Evolutionary conservation across 2,797 vertebrate genomes (phyloP).

Genomic region (Intellagama lesueurii): DNA sequence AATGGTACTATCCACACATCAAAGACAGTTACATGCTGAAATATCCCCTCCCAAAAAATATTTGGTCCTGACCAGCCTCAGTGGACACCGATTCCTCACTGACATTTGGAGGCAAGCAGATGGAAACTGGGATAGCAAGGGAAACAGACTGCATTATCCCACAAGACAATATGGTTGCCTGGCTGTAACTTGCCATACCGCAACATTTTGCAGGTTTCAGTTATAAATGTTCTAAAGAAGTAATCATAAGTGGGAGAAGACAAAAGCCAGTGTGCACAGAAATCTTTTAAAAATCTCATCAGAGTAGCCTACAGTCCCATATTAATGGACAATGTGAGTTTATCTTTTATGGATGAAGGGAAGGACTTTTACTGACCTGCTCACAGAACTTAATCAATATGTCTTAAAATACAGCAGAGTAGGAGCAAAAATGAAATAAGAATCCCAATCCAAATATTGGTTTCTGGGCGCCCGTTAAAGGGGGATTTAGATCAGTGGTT

Average conservation of each 20-base stretch:
- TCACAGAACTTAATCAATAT: background rate
- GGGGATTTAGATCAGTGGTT: conserved; percentile 81
- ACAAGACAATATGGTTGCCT: background rate
- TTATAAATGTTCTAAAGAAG: background rate
- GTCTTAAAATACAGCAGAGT: conserved; percentile 51
- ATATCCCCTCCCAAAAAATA: background rate
- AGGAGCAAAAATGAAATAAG: conserved; percentile 42
- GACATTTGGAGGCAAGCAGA: no score
- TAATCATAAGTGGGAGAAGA: conserved; percentile 10
- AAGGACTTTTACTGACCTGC: conserved; percentile 16
- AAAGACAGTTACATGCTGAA: background rate
- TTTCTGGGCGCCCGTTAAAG: conserved; percentile 73
- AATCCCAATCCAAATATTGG: conserved; percentile 73
- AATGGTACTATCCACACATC: no score
- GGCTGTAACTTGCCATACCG: background rate
- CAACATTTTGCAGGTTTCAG: background rate
- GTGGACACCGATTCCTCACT: background rate
- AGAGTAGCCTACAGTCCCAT: conserved; percentile 11
- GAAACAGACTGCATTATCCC: background rate
- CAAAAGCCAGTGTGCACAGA: background rate
- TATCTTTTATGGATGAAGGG: conserved; percentile 41
- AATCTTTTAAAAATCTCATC: background rate
- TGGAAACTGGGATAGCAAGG: no score
- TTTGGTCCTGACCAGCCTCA: background rate
- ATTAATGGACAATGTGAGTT: conserved; percentile 33